phyloP scores from a whole-genome alignment of 2,113 vertebrate species.

The Cariama cristata region DNA sequence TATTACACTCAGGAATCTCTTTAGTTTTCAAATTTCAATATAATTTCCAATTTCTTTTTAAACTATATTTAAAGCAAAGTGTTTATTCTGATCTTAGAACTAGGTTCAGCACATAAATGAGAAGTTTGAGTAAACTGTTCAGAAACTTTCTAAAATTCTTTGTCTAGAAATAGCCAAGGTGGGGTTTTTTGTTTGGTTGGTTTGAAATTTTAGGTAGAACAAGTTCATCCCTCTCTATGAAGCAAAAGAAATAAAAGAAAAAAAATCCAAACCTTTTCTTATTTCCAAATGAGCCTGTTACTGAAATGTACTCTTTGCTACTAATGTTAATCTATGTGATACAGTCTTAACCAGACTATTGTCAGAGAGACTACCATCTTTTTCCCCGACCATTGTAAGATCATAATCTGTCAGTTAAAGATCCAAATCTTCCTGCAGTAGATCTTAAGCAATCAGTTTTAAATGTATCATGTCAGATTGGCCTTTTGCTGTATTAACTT shows the following conservation, averaged over 20 bases:
- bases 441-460: background rate
- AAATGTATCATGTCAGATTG: background rate
- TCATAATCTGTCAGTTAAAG: background rate
- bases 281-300: background rate
- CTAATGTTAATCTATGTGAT: background rate
- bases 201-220: background rate
- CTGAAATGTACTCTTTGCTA: background rate
- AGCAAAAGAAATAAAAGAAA: background rate
- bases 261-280: background rate
- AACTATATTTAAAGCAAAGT: background rate
- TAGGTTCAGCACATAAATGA: background rate
- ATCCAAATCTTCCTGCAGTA: background rate
- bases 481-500: conserved; percentile 16
- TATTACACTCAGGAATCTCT: accelerated
- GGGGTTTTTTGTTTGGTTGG: accelerated
- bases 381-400: background rate
- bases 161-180: background rate
- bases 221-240: background rate
- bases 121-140: background rate
- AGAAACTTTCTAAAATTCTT: background rate
- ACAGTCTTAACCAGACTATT: background rate
- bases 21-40: background rate
- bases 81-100: background rate
- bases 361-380: background rate
- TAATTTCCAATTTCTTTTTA: background rate